A percentile compares a stretch with the other conserved stretches of the same genome.
phyloP scores from a whole-genome alignment of 2,797 vertebrate species.

The Cryptoprocta ferox region DNA sequence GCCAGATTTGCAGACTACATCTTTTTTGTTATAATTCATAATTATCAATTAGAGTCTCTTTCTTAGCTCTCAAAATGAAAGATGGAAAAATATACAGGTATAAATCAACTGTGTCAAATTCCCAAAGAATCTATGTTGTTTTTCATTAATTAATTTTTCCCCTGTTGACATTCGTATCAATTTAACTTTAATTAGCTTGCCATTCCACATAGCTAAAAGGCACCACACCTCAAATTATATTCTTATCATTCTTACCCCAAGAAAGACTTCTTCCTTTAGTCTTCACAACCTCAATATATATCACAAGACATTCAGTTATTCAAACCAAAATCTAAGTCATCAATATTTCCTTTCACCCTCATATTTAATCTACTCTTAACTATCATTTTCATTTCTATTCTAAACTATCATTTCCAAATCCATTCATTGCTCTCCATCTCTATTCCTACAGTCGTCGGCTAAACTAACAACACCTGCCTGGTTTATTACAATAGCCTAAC shows the following conservation, averaged over 20 bases:
- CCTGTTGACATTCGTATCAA: slow-evolving; percentile 27
- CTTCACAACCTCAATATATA: not conserved
- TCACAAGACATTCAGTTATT: not conserved
- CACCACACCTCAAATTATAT: not conserved
- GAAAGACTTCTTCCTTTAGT: slow-evolving; percentile 19
- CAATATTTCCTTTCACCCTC: not conserved
- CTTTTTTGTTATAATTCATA: not conserved
- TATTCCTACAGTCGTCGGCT: not conserved
- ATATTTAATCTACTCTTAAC: not conserved
- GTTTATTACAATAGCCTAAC: not conserved
- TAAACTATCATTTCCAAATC: slow-evolving; percentile 1
- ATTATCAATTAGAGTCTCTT: slow-evolving; percentile 18
- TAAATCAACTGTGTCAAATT: slow-evolving; percentile 39
- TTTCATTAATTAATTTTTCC: not conserved
- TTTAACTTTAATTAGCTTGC: slow-evolving; percentile 44
- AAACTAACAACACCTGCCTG: not conserved
- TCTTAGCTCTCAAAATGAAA: slow-evolving; percentile 52
- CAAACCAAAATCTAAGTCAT: not conserved
- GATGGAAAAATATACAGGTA: slow-evolving; percentile 11
- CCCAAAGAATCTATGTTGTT: not conserved
- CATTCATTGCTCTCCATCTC: slow-evolving; percentile 13
- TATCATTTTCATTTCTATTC: not conserved
- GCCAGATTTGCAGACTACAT: not conserved
- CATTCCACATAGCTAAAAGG: not conserved
- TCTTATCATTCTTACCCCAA: not conserved